Evolutionary conservation across 2,888 invertebrate species (phyloP).

Genomic region (Stratiomys singularior): DNA sequence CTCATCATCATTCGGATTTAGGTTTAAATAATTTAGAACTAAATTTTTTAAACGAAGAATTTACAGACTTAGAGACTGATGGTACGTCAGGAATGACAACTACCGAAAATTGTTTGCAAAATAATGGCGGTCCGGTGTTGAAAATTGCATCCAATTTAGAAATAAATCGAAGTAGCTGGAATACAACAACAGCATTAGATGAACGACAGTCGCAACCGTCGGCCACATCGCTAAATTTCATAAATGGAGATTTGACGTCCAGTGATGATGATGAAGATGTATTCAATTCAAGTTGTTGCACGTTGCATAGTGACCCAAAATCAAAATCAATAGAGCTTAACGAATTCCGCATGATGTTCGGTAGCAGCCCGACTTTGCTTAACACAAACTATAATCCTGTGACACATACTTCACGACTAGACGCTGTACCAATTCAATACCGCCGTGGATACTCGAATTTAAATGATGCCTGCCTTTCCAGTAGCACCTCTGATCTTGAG

Average conservation of each 20-base stretch:
- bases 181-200: slow-evolving; percentile 47
- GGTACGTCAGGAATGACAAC: slow-evolving; percentile 24
- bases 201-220: slow-evolving; percentile 45
- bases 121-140: slow-evolving; percentile 49
- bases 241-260: slow-evolving; percentile 51
- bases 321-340: slow-evolving; percentile 53
- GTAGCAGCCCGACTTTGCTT: slow-evolving; percentile 54
- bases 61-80: slow-evolving; percentile 49
- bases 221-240: slow-evolving; percentile 52
- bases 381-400: slow-evolving; percentile 53
- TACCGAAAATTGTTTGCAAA: slow-evolving; percentile 34
- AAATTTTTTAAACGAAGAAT: slow-evolving; percentile 54
- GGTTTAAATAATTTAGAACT: slow-evolving; percentile 54
- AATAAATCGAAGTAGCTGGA: slow-evolving; percentile 52
- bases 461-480: slow-evolving; percentile 54
- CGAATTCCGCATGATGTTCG: slow-evolving; percentile 54
- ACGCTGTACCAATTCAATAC: slow-evolving; percentile 55
- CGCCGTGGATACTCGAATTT: slow-evolving; percentile 55
- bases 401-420: slow-evolving; percentile 53
- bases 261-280: slow-evolving; percentile 53
- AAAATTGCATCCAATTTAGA: slow-evolving; percentile 54
- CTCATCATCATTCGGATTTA: slow-evolving; percentile 53
- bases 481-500: slow-evolving; percentile 54
- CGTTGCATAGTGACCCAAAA: slow-evolving; percentile 51
- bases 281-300: slow-evolving; percentile 49